Evolutionary conservation across 2,797 vertebrate species (phyloP), one percentile per base, ranked within the genome.

Genomic region (Agapornis canus): DNA sequence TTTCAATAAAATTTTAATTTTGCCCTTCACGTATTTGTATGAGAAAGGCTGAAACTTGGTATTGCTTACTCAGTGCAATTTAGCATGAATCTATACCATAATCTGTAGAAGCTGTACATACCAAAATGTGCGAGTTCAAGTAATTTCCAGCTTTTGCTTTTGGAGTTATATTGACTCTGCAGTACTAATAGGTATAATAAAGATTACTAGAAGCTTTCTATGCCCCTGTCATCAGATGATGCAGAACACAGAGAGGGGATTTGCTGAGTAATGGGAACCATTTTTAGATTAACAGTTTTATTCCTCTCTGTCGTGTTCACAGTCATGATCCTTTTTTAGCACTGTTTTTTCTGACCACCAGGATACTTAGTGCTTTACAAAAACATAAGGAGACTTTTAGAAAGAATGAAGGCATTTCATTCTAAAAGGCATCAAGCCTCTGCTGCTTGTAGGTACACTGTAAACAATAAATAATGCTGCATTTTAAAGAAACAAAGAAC

Each of bases 401-500:
- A 83, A 91, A 86, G 48, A 78, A 90, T 4, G 20, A 63, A 94
- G 17, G 37, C 27, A 26, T 86, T 92, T 88, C 0, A 2, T 23
- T 76, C 52, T 70, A 45, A 91, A 86, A 88, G 70, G 37, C 73
- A 73, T 72, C 65, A 39, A 88, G 51, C 10, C 66, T 79, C 63
- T 90, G 70, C 61, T 86, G 54, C 63, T 78, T 3, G 0, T 88
- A 92, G 92, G 90, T 66, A 27, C 49, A 49, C 22, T 64, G 70
- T 70, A 92, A 96, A 91, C 89, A 96, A 88, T 42, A 91, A 92
- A 89, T 22, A 85, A 91, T 72, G 60, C 51, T 0, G 3, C 82
- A 91, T 94, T 83, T 90, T 31, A 81, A 72, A 92, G 87, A 93
- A 94, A 95, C 76, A 95, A 96, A 96, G 85, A 95, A 56, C 47